Evolutionary conservation across 2,888 invertebrate species (phyloP).

Genomic region (Gisinianus flammeolus): DNA sequence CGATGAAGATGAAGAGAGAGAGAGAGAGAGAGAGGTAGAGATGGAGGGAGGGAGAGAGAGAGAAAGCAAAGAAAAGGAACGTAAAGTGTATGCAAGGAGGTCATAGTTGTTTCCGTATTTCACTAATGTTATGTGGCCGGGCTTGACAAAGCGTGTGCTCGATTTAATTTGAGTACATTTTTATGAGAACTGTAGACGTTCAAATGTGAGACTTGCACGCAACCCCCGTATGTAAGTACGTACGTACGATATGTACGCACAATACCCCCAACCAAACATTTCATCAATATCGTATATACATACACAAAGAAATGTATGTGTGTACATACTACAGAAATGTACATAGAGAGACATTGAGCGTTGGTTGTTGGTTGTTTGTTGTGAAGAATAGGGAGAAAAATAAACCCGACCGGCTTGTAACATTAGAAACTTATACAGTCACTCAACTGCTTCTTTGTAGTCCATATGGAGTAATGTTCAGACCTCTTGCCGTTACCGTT

Average conservation of each 20-base stretch:
- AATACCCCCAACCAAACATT: too few relatives aligned
- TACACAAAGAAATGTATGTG: background rate
- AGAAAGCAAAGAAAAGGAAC: background rate
- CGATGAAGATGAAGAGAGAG: background rate
- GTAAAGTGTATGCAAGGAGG: slow-evolving; percentile 26
- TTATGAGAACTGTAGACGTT: slow-evolving; percentile 24
- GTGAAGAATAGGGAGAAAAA: too few relatives aligned
- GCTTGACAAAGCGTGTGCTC: slow-evolving; percentile 41
- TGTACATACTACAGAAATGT: background rate
- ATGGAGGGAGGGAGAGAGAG: slow-evolving; percentile 3
- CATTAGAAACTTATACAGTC: slow-evolving; percentile 2
- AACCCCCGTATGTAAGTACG: too few relatives aligned
- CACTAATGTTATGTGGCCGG: slow-evolving; percentile 38
- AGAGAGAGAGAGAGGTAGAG: background rate
- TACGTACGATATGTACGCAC: too few relatives aligned
- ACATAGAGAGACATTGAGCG: too few relatives aligned
- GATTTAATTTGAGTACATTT: slow-evolving; percentile 45
- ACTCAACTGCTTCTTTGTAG: slow-evolving; percentile 14
- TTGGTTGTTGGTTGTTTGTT: too few relatives aligned
- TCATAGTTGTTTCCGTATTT: slow-evolving; percentile 31
- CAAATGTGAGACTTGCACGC: background rate
- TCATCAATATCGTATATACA: too few relatives aligned
- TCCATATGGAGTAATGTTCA: slow-evolving; percentile 11
- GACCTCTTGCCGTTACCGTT: slow-evolving; percentile 8
- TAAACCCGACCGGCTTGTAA: too few relatives aligned